A percentile compares a stretch with the other conserved stretches of the same genome.
phyloP scores from a whole-genome alignment of 1,140 invertebrate genomes.

The Lycorma delicatula region DNA sequence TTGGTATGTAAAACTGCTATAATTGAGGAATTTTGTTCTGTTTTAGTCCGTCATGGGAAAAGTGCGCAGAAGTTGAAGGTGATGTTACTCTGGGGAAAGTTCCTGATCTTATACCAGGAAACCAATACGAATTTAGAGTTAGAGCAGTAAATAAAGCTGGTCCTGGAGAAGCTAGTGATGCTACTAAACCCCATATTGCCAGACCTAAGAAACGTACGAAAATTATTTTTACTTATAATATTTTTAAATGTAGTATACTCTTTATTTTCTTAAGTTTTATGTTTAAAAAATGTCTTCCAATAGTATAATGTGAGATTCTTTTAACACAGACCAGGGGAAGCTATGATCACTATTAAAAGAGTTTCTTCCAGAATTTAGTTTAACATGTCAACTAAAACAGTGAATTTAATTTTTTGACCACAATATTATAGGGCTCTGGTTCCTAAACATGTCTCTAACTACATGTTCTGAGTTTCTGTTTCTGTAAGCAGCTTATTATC shows the following conservation, averaged over 20 bases:
- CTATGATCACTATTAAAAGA: no score
- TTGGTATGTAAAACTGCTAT: neutral
- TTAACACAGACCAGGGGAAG: no score
- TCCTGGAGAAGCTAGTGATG: conserved; percentile 79
- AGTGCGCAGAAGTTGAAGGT: conserved; percentile 73
- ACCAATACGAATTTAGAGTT: conserved; percentile 89
- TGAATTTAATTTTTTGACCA: no score
- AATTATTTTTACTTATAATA: neutral
- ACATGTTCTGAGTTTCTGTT: no score
- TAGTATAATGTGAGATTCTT: no score
- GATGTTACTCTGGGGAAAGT: conserved; percentile 77
- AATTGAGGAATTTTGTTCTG: neutral
- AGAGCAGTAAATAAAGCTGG: conserved; percentile 92
- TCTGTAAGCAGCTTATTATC: no score
- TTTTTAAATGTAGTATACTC: neutral
- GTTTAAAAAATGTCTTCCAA: no score
- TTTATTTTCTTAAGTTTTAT: conserved; percentile 12
- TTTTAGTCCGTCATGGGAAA: conserved; percentile 70
- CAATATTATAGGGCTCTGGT: no score
- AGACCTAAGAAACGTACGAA: conserved; percentile 65
- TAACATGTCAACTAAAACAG: no score
- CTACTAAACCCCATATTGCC: conserved; percentile 79
- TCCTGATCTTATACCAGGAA: conserved; percentile 81
- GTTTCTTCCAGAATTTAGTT: no score
- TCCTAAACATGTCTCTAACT: no score